Percentiles rank a stretch among this genome's conserved stretches.
Evolutionary conservation across 92 coral and sea anemone genomes (phyloP).

Genomic region (Ricordea florida): DNA sequence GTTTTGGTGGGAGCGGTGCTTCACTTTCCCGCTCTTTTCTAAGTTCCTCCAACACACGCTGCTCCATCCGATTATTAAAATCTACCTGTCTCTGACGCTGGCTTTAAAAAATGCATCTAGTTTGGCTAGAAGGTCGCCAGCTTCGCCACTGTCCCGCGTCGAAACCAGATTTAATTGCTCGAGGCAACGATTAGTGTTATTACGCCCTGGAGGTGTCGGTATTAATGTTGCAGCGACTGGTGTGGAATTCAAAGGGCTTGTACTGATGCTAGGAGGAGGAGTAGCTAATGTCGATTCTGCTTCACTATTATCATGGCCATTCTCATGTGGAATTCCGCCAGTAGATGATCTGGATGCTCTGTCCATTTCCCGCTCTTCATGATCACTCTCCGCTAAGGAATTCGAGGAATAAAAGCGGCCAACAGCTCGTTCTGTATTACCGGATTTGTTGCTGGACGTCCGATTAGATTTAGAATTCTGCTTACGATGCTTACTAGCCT

Average conservation of each 20-base stretch:
- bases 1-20: constrained; percentile 2
- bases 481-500: too few relatives aligned
- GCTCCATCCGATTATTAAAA: not conserved
- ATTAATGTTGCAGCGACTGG: constrained; percentile 1
- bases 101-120: constrained; percentile 1
- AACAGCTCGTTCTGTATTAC: too few relatives aligned
- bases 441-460: too few relatives aligned
- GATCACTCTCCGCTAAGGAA: constrained; percentile 5
- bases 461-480: too few relatives aligned
- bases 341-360: not conserved
- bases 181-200: too few relatives aligned
- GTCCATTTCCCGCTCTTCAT: not conserved
- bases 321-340: not conserved
- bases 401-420: not conserved
- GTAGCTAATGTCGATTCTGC: too few relatives aligned
- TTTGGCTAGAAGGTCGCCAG: not conserved
- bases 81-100: not conserved
- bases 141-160: too few relatives aligned
- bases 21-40: not conserved
- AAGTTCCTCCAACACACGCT: not conserved
- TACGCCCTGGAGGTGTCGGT: too few relatives aligned
- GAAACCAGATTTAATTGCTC: too few relatives aligned
- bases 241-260: constrained; percentile 5
- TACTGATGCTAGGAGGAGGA: too few relatives aligned
- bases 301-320: not conserved